Percentiles rank a stretch among this genome's conserved stretches.
These are phyloP conservation scores for Teinopalpus imperialis DNA, from an alignment of 2,888 invertebrate species.

Conservation along the genomic window DNA sequence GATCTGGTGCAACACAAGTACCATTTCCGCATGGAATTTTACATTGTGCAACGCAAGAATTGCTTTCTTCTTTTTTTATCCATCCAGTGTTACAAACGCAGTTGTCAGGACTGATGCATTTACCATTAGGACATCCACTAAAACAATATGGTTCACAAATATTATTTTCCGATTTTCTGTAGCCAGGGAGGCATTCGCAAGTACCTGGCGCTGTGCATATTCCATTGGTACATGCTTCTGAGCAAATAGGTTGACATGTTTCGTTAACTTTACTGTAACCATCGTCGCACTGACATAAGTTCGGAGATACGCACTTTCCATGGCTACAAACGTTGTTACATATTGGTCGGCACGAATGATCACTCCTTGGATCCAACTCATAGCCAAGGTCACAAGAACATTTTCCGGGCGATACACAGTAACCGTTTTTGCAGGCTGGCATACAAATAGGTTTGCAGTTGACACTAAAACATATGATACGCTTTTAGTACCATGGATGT, in stretches of 20 bases:
- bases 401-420: slow-evolving; percentile 36
- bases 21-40: slow-evolving; percentile 44
- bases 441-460: slow-evolving; percentile 44
- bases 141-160: slow-evolving; percentile 42
- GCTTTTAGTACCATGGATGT: too few relatives aligned
- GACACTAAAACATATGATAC: slow-evolving; percentile 28
- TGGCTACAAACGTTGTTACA: slow-evolving; percentile 33
- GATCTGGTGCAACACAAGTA: slow-evolving; percentile 49
- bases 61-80: slow-evolving; percentile 21
- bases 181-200: slow-evolving; percentile 68
- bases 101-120: slow-evolving; percentile 37
- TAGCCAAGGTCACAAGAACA: slow-evolving; percentile 40
- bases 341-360: slow-evolving; percentile 30
- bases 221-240: slow-evolving; percentile 71
- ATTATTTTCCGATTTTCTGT: slow-evolving; percentile 38
- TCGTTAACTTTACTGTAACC: slow-evolving; percentile 41
- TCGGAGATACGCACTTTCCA: slow-evolving; percentile 45
- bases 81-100: slow-evolving; percentile 38
- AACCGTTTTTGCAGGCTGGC: slow-evolving; percentile 42
- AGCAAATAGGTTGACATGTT: slow-evolving; percentile 54
- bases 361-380: background rate
- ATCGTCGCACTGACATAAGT: slow-evolving; percentile 45
- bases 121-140: slow-evolving; percentile 38
- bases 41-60: slow-evolving; percentile 37
- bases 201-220: slow-evolving; percentile 68